A percentile compares a stretch with the other conserved stretches of the same genome.
Evolutionary conservation across 2,888 invertebrate species (phyloP).

Genomic region (Polia nebulosa): DNA sequence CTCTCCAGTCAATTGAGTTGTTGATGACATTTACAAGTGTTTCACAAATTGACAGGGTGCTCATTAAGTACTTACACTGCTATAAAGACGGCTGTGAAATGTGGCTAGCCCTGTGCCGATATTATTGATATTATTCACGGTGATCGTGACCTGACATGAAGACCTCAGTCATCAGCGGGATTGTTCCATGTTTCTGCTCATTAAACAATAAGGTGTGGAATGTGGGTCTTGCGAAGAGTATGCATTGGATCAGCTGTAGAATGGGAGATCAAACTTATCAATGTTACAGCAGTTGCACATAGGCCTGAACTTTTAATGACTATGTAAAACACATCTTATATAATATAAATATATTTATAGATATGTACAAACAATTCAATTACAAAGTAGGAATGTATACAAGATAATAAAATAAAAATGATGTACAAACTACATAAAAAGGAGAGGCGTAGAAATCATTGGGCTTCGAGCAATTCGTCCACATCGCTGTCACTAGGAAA

Average conservation of each 20-base stretch:
- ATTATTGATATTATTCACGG: conserved; percentile 52
- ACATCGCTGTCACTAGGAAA: too few species aligned
- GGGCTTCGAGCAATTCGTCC: too few species aligned
- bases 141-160: conserved; percentile 52
- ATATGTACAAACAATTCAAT: too few species aligned
- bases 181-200: conserved; percentile 55
- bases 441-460: too few species aligned
- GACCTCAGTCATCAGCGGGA: conserved; percentile 44
- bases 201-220: conserved; percentile 54
- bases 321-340: too few species aligned
- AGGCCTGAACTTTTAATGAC: too few species aligned
- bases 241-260: conserved; percentile 25
- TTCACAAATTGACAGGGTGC: conserved; percentile 54
- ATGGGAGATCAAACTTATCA: neutral
- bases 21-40: conserved; percentile 52
- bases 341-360: too few species aligned
- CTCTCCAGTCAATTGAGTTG: conserved; percentile 51
- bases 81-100: conserved; percentile 45
- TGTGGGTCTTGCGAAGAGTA: conserved; percentile 36
- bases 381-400: too few species aligned
- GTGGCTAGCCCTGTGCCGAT: conserved; percentile 51
- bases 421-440: too few species aligned
- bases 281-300: neutral
- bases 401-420: too few species aligned
- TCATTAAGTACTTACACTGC: conserved; percentile 39